Conservation (phyloP, 64 coral and sea anemone species). For the Montipora efflorescens region DNA sequence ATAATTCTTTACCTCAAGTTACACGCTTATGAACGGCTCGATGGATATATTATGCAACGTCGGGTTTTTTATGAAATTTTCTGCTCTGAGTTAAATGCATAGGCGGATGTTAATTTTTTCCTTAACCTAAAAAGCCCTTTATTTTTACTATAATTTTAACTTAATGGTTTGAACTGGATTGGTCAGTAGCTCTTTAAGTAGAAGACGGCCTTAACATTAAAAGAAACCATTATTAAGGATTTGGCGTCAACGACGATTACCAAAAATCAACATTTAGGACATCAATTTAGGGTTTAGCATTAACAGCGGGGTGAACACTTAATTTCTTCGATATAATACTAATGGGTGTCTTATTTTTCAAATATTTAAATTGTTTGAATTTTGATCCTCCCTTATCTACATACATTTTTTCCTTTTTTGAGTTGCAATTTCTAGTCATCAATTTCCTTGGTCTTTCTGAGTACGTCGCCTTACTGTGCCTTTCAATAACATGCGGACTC, state of each 20-base stretch:
- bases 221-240: not conserved
- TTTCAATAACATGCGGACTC: no score
- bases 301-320: not conserved
- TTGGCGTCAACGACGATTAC: not conserved
- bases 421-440: no score
- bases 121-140: not conserved
- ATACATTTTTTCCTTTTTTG: no score
- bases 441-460: no score
- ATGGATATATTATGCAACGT: no score
- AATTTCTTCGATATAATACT: not conserved
- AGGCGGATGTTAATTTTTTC: not conserved
- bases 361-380: not conserved
- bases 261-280: not conserved
- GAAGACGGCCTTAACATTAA: not conserved
- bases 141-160: not conserved
- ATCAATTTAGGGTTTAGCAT: not conserved
- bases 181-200: not conserved
- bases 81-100: not conserved
- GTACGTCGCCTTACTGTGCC: no score
- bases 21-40: no score
- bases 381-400: not conserved
- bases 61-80: no score
- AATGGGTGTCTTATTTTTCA: not conserved
- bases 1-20: no score
- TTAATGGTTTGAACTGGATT: not conserved